Base-by-base conservation (phyloP, 1,140 invertebrate genomes). In the Lordiphosa clarofinis region DNA sequence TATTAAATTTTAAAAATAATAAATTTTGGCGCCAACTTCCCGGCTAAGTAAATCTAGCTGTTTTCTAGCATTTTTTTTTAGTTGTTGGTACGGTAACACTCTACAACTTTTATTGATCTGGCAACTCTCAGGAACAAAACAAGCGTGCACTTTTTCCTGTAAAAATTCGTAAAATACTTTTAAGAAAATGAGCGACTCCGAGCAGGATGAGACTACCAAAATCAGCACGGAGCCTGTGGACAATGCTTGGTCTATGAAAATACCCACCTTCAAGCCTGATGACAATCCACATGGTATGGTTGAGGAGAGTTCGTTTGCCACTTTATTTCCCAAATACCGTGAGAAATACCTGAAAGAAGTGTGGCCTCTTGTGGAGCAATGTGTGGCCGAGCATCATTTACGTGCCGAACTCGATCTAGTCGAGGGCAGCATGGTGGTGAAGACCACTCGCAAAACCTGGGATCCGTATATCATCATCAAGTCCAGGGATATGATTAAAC, bases 401-500 rank as follows among this genome's bases (percentile, higher is more conserved):
- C 95, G 95, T 88, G 96, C 95, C 0, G 97, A 99, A 78, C 89
- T 99, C 56, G 98, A 99, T 92, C 89, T 99, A 0, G 91, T 99
- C 3, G 97, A 99, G 92, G 98, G 99, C 46, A 93, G 94, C 68
- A 97, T 99, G 95, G 94, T 94, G 5, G 98, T 99, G 0, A 92
- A 92, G 87, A 99, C 99, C 0, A 99, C 98, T 0, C 92, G 97
- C 47, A 98, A 99, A 91, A 99, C 98, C 1, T 99, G 96, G 96
- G 99, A 99, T 92, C 99, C 99, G 0, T 99, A 96, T 69, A 96
- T 99, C 39, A 97, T 99, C 40, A 92, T 99, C 6, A 99, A 99
- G 90, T 96, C 97, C 6, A 92, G 98, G 64, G 99, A 99, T 89
- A 92, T 99, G 89, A 96, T 99, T 56, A 99, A 98, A 89, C 90